Evolutionary conservation across 1,140 invertebrate species (phyloP).

Genomic region (Drosophila burlai): DNA sequence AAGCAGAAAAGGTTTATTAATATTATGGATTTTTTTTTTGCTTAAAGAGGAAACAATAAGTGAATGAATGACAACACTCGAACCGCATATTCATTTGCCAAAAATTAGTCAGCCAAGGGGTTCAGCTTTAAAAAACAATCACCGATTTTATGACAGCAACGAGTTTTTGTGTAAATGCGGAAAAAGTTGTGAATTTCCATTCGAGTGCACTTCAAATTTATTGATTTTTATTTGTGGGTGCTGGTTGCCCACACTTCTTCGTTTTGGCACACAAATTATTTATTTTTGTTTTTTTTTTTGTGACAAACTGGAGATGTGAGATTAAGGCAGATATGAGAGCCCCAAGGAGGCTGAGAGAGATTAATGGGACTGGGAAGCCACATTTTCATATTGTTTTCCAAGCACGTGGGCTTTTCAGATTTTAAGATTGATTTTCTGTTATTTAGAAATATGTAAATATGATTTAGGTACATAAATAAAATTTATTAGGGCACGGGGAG

Average conservation of each 20-base stretch:
- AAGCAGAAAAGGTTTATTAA: slow-evolving; percentile 2
- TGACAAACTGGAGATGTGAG: slow-evolving; percentile 10
- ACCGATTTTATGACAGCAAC: slow-evolving; percentile 28
- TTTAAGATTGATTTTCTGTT: background rate
- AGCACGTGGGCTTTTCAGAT: background rate
- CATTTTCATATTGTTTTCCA: background rate
- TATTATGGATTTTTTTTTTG: background rate
- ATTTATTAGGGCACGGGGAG: background rate
- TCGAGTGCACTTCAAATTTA: slow-evolving; percentile 31
- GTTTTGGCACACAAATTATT: slow-evolving; percentile 24
- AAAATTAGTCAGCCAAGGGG: slow-evolving; percentile 49
- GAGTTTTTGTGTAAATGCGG: slow-evolving; percentile 34
- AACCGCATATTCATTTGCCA: slow-evolving; percentile 29
- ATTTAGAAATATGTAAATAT: background rate
- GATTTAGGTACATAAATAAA: background rate
- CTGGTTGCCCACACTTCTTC: slow-evolving; percentile 29
- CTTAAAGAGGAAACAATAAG: slow-evolving; percentile 40
- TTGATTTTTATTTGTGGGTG: slow-evolving; percentile 4
- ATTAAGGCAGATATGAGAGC: background rate
- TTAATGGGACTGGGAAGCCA: slow-evolving; percentile 1
- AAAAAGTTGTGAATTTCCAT: slow-evolving; percentile 35
- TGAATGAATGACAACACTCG: slow-evolving; percentile 50
- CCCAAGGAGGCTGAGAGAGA: slow-evolving; percentile 1
- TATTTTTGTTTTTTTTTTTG: background rate
- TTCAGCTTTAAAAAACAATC: slow-evolving; percentile 17